Evolutionary conservation across 2,888 invertebrate genomes (phyloP).

Genomic region (Cyclophora albipunctata): DNA sequence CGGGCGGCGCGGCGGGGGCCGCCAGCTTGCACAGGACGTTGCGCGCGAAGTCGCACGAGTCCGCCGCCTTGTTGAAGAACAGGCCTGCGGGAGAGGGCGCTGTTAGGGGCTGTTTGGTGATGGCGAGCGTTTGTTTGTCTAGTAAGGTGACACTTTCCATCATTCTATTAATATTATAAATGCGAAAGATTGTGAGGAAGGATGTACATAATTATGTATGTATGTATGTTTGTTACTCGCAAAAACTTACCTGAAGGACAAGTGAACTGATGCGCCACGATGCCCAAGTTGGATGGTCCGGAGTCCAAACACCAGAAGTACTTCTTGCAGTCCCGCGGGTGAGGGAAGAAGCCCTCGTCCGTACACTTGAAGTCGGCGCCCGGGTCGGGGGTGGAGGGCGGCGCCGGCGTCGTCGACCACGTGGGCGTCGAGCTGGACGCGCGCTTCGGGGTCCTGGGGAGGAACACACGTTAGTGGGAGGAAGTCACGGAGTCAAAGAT

Average conservation of each 20-base stretch:
- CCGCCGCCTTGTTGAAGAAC: conserved; percentile 92
- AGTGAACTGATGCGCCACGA: conserved; percentile 94
- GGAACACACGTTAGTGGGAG: no score
- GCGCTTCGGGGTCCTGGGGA: no score
- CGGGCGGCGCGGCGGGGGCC: conserved; percentile 69
- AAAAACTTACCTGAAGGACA: conserved; percentile 85
- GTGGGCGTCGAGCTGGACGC: conserved; percentile 69
- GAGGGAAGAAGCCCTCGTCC: conserved; percentile 94
- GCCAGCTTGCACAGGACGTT: conserved; percentile 88
- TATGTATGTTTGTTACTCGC: no score
- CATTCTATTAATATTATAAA: no score
- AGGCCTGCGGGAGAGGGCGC: conserved; percentile 72
- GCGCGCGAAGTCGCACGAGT: conserved; percentile 93
- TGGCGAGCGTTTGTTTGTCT: no score
- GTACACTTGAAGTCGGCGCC: conserved; percentile 94
- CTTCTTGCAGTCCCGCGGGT: conserved; percentile 94
- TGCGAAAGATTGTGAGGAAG: no score
- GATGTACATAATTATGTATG: no score
- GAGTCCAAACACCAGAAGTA: conserved; percentile 96
- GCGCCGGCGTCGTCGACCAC: conserved; percentile 80
- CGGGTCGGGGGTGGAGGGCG: conserved; percentile 92
- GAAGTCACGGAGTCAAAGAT: no score
- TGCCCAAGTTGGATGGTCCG: conserved; percentile 90
- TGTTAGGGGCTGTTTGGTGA: no score
- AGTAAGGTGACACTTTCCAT: no score